Evolutionary conservation across 2,113 vertebrate genomes (phyloP).

Genomic region (Anarrhichthys ocellatus): DNA sequence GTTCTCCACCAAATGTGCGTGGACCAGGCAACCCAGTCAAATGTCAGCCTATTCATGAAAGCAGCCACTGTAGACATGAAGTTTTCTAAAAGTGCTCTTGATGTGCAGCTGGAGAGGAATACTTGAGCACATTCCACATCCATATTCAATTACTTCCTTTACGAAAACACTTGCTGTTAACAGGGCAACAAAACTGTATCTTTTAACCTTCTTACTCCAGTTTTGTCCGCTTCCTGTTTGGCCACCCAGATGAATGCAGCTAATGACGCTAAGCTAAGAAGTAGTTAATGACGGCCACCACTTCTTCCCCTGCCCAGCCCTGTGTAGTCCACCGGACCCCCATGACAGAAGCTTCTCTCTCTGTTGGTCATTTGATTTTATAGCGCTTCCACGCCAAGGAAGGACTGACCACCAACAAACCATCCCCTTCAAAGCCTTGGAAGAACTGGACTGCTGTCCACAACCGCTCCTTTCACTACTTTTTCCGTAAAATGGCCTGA

Average conservation of each 20-base stretch:
- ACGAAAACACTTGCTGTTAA: not conserved
- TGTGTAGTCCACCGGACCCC: slow-evolving; percentile 45
- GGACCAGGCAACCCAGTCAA: slow-evolving; percentile 70
- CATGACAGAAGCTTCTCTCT: slow-evolving; percentile 69
- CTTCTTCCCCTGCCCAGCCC: slow-evolving; percentile 32
- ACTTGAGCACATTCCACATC: not conserved
- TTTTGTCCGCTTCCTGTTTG: slow-evolving; percentile 30
- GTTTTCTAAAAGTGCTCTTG: not conserved
- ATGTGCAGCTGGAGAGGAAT: not conserved
- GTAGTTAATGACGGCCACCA: slow-evolving; percentile 64
- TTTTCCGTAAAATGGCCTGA: not conserved
- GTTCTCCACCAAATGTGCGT: slow-evolving; percentile 66
- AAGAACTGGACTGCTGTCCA: slow-evolving; percentile 26
- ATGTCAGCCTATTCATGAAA: slow-evolving; percentile 48
- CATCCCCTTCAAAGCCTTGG: not conserved
- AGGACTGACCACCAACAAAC: slow-evolving; percentile 75
- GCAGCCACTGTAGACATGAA: not conserved
- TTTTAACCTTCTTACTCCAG: not conserved
- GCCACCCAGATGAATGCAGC: slow-evolving; percentile 54
- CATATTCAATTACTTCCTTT: not conserved
- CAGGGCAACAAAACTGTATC: not conserved
- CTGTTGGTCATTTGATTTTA: slow-evolving; percentile 73
- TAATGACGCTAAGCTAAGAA: slow-evolving; percentile 7
- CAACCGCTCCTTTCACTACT: not conserved
- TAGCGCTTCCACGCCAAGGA: slow-evolving; percentile 54